Evolutionary conservation across 1,140 invertebrate species (phyloP), one percentile per base, ranked within the genome.

Genomic region (Drosophila sucinea): DNA sequence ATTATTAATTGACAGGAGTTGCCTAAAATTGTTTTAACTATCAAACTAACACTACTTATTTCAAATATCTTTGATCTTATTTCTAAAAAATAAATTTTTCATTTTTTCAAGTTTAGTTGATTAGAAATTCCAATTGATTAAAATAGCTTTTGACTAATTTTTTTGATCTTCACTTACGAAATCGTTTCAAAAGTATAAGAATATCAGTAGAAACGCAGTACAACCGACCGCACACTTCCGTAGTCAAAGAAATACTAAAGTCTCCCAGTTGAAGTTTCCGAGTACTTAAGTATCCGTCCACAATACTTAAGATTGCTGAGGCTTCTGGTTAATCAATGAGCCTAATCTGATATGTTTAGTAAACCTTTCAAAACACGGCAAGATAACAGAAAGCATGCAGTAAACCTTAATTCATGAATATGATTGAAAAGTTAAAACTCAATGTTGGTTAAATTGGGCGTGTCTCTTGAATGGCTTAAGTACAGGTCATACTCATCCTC

Each of bases 291-390:
- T 51, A 51, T 51, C 44, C 44, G n/a, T 23, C 3, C 3, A 25
- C 10, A 51, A 51, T 51, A 51, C 44, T 51, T 25, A 23, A 51
- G 44, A 51, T 51, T 51, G 25, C 6, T 8, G 2, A 8, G 2
- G 4, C 2, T 27, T 51, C 27, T 17, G 17, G 44, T 27, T 51
- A 8, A 38, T 38, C 35, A 38, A 38, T 38, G 10, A 4, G 10
- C 8, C 10, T 38, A 51, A 51, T 51, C 44, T 51, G 44, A 3
- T 51, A 27, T 51, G 23, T 51, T 51, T 10, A 51, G 44, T 51
- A 51, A 27, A 51, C 44, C 23, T 38, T 38, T 38, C 10, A 38
- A 38, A 3, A 38, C 3, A 8, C 4, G 7, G 23, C 7, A 51
- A 25, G 44, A 51, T 51, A 51, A 51, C 7, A 7, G 10, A 41